Evolutionary conservation across 2,113 vertebrate genomes (phyloP), one percentile per base, ranked within the genome.

Genomic region (Aythya baeri): DNA sequence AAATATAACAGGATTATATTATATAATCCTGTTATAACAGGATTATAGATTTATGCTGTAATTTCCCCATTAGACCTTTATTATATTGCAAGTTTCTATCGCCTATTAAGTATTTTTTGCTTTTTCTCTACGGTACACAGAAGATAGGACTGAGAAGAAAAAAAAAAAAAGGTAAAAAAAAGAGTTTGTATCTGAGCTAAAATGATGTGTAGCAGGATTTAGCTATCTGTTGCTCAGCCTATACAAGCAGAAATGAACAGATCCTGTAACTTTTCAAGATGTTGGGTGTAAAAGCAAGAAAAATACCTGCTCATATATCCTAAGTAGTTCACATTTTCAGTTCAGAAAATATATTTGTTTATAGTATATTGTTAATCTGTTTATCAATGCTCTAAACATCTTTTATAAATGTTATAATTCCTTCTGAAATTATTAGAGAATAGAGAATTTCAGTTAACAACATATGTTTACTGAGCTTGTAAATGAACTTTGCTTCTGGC

Each of bases 401-500:
- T 70, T 3, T 44, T 79, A 44, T 43, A 44, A 85, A 70, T 68
- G 68, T 73, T 89, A 91, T 62, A 76, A 91, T 89, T 49, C 44
- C 20, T 49, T 94, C 82, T 85, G 58, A 89, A 76, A 10, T 2
- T 36, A 68, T 68, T 81, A 67, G 32, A 84, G 36, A 89, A 57
- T 9, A 79, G 49, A 21, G 62, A 89, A 76, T 87, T 92, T 87
- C 7, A 20, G 10, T 44, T 70, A 63, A 84, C 20, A 88, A 44
- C 7, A 13, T 75, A 38, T 66, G 18, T 79, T 93, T 94, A 46
- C 17, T 15, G 18, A 73, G 36, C 16, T 85, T 79, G 6, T 50
- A 62, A 93, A 73, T 85, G 31, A 89, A 66, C 29, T 80, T 93
- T 82, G 17, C 34, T 77, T 86, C 57, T 79, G 36, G 50, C 11